These are phyloP conservation scores for Lepidocyrtinus sp. DNA, from an alignment of 2,888 invertebrate genomes.

Conservation along the genomic window DNA sequence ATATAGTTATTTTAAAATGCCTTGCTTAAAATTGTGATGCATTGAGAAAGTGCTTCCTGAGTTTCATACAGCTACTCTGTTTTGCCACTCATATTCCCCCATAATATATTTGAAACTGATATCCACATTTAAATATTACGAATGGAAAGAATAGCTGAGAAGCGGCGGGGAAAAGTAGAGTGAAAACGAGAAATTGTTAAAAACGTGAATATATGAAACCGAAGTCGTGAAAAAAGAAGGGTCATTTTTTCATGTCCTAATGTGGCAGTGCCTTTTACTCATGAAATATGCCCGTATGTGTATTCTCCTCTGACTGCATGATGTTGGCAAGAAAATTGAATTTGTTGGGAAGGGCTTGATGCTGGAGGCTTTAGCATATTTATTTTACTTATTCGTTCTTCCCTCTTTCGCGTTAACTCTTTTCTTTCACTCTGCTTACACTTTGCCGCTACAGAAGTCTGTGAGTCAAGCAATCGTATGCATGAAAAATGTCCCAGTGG, in stretches of 20 bases:
- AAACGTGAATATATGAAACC: slow-evolving; percentile 27
- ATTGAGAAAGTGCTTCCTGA: no score
- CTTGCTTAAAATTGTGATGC: no score
- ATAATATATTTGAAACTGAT: background rate
- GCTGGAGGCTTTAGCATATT: slow-evolving; percentile 68
- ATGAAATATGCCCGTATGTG: slow-evolving; percentile 69
- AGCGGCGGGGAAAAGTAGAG: background rate
- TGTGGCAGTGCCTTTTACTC: slow-evolving; percentile 66
- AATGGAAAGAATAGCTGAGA: background rate
- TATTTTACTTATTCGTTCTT: slow-evolving; percentile 61
- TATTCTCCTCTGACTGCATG: slow-evolving; percentile 67
- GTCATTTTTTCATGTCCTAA: slow-evolving; percentile 66
- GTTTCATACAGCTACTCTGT: no score
- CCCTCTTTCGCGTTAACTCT: slow-evolving; percentile 43
- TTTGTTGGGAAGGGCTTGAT: slow-evolving; percentile 64
- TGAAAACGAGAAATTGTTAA: slow-evolving; percentile 23
- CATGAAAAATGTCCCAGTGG: slow-evolving; percentile 70
- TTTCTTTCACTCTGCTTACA: slow-evolving; percentile 16
- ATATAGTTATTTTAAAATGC: no score
- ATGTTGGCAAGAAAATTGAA: slow-evolving; percentile 69
- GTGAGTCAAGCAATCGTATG: slow-evolving; percentile 69
- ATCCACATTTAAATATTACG: slow-evolving; percentile 6
- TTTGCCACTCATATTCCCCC: background rate
- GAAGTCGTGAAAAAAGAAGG: slow-evolving; percentile 41
- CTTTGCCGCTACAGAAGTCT: background rate